Conservation (phyloP, 2,888 invertebrate genomes). For the Phyto melanocephala region DNA sequence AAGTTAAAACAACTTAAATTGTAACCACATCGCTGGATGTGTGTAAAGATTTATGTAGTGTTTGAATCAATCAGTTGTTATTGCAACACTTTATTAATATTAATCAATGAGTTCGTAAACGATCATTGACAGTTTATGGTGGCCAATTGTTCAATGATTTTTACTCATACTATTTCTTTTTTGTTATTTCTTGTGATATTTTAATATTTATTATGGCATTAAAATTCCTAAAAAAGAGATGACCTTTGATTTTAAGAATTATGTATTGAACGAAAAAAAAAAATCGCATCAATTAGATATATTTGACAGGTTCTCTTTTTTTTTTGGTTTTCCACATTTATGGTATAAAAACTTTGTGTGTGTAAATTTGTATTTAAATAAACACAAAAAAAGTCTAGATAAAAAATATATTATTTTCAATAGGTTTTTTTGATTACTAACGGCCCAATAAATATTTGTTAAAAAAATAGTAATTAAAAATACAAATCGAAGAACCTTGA, state of each 20-base stretch:
- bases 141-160: conserved; percentile 20
- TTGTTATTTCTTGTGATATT: neutral
- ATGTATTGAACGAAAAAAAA: neutral
- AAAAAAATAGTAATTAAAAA: conserved; percentile 21
- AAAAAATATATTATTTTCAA: neutral
- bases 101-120: conserved; percentile 1
- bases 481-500: conserved; percentile 40
- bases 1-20: neutral
- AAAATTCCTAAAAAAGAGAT: neutral
- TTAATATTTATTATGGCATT: neutral
- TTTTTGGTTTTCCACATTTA: neutral
- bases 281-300: conserved; percentile 4
- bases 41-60: neutral
- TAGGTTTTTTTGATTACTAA: conserved; percentile 14
- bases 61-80: neutral
- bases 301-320: neutral
- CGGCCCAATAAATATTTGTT: conserved; percentile 38
- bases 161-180: neutral
- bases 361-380: neutral
- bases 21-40: neutral
- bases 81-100: neutral
- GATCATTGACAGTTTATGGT: conserved; percentile 11
- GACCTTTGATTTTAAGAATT: neutral
- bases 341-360: neutral
- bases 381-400: neutral